phyloP scores from a whole-genome alignment of 1,140 invertebrate genomes.

The Neodiprion lecontei region DNA sequence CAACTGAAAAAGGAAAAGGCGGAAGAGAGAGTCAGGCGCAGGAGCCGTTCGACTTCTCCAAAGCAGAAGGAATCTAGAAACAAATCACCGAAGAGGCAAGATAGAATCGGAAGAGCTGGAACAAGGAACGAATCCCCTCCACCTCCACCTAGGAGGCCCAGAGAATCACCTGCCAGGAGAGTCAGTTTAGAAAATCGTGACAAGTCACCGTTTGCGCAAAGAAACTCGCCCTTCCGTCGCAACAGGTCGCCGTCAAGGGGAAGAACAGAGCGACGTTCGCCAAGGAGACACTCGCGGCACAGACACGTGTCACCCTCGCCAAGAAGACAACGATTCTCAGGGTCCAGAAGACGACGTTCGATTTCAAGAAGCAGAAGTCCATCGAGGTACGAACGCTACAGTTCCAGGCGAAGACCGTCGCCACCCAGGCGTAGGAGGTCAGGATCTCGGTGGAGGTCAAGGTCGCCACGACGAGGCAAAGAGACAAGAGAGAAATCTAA shows the following conservation, averaged over 20 bases:
- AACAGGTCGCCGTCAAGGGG: conserved; percentile 39
- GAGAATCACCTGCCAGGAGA: conserved; percentile 33
- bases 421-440: conserved; percentile 37
- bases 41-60: conserved; percentile 18
- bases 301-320: conserved; percentile 44
- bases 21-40: conserved; percentile 9
- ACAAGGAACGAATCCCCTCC: conserved; percentile 35
- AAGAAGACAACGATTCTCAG: conserved; percentile 39
- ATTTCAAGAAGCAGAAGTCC: conserved; percentile 47
- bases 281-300: conserved; percentile 45
- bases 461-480: conserved; percentile 26
- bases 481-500: conserved; percentile 42
- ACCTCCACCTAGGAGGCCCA: conserved; percentile 34
- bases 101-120: conserved; percentile 21
- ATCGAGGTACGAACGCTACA: conserved; percentile 46
- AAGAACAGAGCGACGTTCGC: conserved; percentile 39
- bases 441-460: conserved; percentile 35
- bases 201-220: conserved; percentile 20
- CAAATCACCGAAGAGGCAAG: conserved; percentile 40
- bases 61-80: conserved; percentile 25
- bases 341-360: conserved; percentile 49
- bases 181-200: background rate
- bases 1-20: conserved; percentile 11
- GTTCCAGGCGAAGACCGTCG: conserved; percentile 40
- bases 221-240: conserved; percentile 28